These are phyloP conservation scores for Ursus arctos DNA, from an alignment of 2,113 vertebrate genomes.

Conservation along the genomic window DNA sequence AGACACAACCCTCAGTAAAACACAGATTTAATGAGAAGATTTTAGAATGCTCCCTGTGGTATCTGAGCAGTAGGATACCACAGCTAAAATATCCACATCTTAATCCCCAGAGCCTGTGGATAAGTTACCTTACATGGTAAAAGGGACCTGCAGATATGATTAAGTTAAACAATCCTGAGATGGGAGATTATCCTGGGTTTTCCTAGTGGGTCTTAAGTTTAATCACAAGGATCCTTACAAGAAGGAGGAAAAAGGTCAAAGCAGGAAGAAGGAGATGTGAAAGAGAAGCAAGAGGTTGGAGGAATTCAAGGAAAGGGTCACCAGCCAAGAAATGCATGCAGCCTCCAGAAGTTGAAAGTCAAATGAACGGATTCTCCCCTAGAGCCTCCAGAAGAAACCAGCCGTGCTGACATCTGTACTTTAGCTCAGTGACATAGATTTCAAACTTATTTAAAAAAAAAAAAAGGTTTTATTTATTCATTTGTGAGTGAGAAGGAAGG, in stretches of 20 bases:
- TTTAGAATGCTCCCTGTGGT: background rate
- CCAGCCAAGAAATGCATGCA: background rate
- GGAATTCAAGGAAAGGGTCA: background rate
- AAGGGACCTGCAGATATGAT: background rate
- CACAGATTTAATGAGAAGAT: slow-evolving; percentile 1
- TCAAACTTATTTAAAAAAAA: background rate
- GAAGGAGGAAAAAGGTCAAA: background rate
- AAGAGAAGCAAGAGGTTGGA: background rate
- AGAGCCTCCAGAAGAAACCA: background rate
- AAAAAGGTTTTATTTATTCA: background rate
- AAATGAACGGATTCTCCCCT: background rate
- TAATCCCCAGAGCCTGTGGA: background rate
- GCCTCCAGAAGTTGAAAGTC: background rate
- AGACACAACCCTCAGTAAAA: slow-evolving; percentile 17
- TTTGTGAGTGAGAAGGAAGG: background rate
- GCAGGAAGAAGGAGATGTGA: background rate
- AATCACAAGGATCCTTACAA: background rate
- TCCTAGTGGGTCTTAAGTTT: background rate
- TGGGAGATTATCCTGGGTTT: background rate
- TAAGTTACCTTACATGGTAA: background rate
- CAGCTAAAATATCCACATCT: background rate
- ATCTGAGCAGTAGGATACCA: background rate
- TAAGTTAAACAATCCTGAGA: background rate
- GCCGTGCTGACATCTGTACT: background rate
- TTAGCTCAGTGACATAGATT: background rate